Evolutionary conservation across 2,113 vertebrate species (phyloP).

Genomic region (Ifrita kowaldi): DNA sequence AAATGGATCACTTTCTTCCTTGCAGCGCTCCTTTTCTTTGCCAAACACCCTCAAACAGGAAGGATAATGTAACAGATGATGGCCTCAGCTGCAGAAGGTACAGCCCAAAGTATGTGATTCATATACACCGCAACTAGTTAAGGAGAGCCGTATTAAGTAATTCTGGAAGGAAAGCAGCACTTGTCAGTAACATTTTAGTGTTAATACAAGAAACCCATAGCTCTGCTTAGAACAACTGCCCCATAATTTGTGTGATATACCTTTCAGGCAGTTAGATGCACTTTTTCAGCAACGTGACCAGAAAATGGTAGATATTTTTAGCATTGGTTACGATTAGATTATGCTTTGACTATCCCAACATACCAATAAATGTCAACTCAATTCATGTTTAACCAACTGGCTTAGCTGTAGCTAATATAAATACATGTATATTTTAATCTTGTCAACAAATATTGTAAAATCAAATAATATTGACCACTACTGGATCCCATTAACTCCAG

Average conservation of each 20-base stretch:
- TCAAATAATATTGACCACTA: background rate
- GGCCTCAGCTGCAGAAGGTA: constrained; percentile 16
- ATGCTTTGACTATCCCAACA: background rate
- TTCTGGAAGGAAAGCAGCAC: constrained; percentile 40
- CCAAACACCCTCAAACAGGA: constrained; percentile 37
- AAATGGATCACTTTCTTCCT: background rate
- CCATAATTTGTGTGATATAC: background rate
- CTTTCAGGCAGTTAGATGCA: background rate
- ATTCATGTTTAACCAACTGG: background rate
- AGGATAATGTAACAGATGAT: constrained; percentile 35
- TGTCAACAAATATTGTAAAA: background rate
- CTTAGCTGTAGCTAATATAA: background rate
- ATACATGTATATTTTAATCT: background rate
- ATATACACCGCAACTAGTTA: constrained; percentile 26
- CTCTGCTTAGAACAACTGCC: background rate
- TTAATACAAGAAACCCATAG: background rate
- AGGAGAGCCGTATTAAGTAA: constrained; percentile 40
- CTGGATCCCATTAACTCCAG: background rate
- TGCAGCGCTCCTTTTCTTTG: background rate
- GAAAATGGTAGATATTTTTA: constrained; percentile 36
- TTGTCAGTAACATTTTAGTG: constrained; percentile 50
- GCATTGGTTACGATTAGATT: constrained; percentile 33
- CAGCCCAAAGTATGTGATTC: constrained; percentile 28
- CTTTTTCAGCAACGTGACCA: background rate
- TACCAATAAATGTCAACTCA: constrained; percentile 11